Percentiles rank a stretch among this genome's conserved stretches.
Evolutionary conservation across 1,140 invertebrate species (phyloP).

Genomic region (Drosophila teissieri): DNA sequence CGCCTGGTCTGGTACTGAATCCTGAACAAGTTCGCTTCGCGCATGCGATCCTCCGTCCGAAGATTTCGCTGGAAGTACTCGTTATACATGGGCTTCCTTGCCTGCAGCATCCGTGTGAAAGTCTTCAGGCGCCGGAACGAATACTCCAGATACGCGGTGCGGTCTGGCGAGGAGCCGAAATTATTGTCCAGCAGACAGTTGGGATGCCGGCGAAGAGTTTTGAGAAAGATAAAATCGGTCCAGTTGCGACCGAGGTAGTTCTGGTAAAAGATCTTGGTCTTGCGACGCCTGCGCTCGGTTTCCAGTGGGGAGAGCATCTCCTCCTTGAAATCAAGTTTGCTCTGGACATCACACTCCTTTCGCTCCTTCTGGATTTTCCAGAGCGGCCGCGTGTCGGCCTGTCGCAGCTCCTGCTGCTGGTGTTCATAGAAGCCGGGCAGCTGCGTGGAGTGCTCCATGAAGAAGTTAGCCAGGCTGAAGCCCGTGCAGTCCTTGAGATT

Average conservation of each 20-base stretch:
- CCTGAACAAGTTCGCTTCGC: slow-evolving; percentile 55
- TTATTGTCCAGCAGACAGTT: slow-evolving; percentile 23
- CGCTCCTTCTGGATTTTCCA: slow-evolving; percentile 57
- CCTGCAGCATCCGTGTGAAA: slow-evolving; percentile 69
- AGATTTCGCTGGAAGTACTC: slow-evolving; percentile 34
- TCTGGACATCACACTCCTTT: slow-evolving; percentile 70
- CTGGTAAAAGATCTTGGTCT: slow-evolving; percentile 68
- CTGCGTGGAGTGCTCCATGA: slow-evolving; percentile 42
- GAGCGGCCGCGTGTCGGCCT: slow-evolving; percentile 16
- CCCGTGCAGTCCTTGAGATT: slow-evolving; percentile 68
- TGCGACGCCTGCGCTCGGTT: slow-evolving; percentile 54
- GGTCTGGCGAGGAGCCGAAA: slow-evolving; percentile 12
- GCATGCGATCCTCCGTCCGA: slow-evolving; percentile 2
- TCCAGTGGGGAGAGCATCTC: slow-evolving; percentile 60
- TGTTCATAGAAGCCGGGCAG: slow-evolving; percentile 42
- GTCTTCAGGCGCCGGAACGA: slow-evolving; percentile 30
- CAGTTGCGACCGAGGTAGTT: slow-evolving; percentile 67
- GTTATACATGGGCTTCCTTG: slow-evolving; percentile 72
- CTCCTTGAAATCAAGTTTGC: slow-evolving; percentile 43
- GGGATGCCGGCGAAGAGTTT: slow-evolving; percentile 47
- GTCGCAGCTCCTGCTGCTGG: slow-evolving; percentile 3
- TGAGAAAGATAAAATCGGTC: slow-evolving; percentile 72
- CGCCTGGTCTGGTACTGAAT: slow-evolving; percentile 77
- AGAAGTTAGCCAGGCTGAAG: slow-evolving; percentile 52
- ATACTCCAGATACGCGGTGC: slow-evolving; percentile 13